Evolutionary conservation across 2,888 invertebrate genomes (phyloP), one percentile per base, ranked within the genome.

Genomic region (Lithophane socia): DNA sequence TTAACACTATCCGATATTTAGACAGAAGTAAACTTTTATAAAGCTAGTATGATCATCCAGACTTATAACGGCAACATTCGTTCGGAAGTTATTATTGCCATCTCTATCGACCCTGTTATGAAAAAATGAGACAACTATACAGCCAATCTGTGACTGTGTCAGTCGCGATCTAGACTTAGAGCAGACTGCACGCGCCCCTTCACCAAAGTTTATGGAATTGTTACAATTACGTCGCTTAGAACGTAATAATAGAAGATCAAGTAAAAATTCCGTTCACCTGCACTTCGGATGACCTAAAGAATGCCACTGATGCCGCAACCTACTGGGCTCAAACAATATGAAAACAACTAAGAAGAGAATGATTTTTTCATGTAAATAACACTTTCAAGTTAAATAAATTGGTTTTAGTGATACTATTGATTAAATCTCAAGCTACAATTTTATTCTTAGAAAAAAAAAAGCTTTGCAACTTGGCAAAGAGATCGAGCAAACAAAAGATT

Each of bases 51-150:
- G 29, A 42, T 24, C 21, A 21, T 73, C 29, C 37, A 63, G 54
- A 47, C 52, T 18, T 49, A 16, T 16, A 24, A 42, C 52, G 24
- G 54, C n/a, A 72, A n/a, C 37, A 42, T 77, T 61, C 68, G 83
- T 69, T 58, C 78, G 78, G 67, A 61, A 72, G 58, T 77, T 58
- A 37, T 52, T 82, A 77, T 77, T 72, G 83, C 83, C 24, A 54
- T 83, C 84, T 66, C 69, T 73, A 21, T 79, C 66, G 29, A 56
- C 29, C 37, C 37, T 13, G 29, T 47, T 52, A 42, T 37, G n/a
- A n/a, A 83, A 64, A 67, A 54, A 66, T 54, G 84, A 79, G 60
- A 86, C 29, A 29, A 8, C 44, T n/a, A 24, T 16, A 56, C 60
- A 42, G 74, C 3, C 47, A 24, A 49, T 68, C 37, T 66, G 52